Conservation (phyloP, 2,888 invertebrate species). For the Taenaris catops region DNA sequence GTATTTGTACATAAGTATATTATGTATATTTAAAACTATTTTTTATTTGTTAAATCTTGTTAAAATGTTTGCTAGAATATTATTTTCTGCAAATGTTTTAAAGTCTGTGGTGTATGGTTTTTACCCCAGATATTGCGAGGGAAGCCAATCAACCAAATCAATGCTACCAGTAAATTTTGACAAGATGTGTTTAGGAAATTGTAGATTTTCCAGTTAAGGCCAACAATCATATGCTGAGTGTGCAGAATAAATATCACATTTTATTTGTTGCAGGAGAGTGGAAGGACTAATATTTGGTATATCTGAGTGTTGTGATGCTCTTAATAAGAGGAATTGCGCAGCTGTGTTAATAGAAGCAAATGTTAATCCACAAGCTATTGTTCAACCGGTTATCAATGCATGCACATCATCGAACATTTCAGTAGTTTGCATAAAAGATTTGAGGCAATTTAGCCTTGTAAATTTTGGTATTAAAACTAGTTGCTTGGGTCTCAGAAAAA, state of each 20-base stretch:
- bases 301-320: constrained; percentile 42
- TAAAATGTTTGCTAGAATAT: too few species aligned
- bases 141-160: too few species aligned
- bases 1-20: too few species aligned
- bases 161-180: too few species aligned
- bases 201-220: too few species aligned
- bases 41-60: too few species aligned
- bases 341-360: constrained; percentile 58
- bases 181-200: too few species aligned
- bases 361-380: constrained; percentile 55
- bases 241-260: not conserved
- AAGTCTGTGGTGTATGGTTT: too few species aligned
- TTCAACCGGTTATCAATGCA: constrained; percentile 56
- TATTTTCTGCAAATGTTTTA: too few species aligned
- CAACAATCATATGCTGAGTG: too few species aligned
- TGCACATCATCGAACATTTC: constrained; percentile 46
- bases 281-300: constrained; percentile 62
- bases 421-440: constrained; percentile 50
- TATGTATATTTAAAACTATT: too few species aligned
- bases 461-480: constrained; percentile 64
- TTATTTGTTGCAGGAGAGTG: constrained; percentile 43
- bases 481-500: constrained; percentile 53
- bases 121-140: too few species aligned
- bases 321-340: constrained; percentile 41
- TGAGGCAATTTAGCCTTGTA: constrained; percentile 38